A percentile compares a stretch with the other conserved stretches of the same genome.
Conservation (phyloP, 2,113 vertebrate species). For the Micronisus gabar region DNA sequence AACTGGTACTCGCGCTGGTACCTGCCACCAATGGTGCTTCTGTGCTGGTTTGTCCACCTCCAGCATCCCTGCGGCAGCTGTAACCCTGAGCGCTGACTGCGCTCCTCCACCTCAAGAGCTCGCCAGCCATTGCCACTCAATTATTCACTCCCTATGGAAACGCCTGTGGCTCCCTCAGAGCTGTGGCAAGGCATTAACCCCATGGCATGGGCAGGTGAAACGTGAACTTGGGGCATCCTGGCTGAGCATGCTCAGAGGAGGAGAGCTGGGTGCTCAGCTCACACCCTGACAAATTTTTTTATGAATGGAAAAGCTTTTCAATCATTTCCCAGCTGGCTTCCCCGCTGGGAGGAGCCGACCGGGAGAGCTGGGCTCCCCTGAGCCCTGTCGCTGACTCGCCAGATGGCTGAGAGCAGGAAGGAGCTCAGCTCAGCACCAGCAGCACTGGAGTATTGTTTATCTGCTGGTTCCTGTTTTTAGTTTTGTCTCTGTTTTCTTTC, state of each 20-base stretch:
- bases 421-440: background rate
- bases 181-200: background rate
- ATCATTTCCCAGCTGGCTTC: background rate
- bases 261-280: background rate
- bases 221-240: background rate
- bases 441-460: background rate
- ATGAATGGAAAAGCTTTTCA: background rate
- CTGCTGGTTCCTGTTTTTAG: constrained; percentile 35
- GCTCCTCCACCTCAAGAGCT: accelerated
- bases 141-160: background rate
- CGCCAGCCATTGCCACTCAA: accelerated
- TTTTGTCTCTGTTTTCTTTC: background rate
- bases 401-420: constrained; percentile 34
- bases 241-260: background rate
- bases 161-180: accelerated
- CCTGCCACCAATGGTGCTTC: background rate
- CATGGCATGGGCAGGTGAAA: accelerated
- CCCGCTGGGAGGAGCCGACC: background rate
- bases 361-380: background rate
- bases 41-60: too few species aligned
- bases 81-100: accelerated
- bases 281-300: background rate
- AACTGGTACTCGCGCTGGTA: accelerated
- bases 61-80: background rate
- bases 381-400: accelerated